Conservation (phyloP, 1,140 invertebrate genomes). For the Diorhabda elongata region DNA sequence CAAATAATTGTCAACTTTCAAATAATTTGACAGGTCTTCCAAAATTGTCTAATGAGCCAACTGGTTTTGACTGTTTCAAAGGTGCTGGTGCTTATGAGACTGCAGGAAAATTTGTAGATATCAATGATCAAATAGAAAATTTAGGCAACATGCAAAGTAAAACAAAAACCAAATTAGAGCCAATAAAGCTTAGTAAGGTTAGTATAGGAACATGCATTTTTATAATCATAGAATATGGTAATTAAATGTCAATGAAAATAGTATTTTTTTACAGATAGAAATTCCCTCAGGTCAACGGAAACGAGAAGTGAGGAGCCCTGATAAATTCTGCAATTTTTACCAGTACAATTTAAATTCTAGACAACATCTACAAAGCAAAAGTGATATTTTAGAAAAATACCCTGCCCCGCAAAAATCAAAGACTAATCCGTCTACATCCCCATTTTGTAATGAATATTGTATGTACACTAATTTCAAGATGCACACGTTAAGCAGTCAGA, state of each 20-base stretch:
- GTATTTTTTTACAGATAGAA: neutral
- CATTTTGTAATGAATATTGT: conserved; percentile 19
- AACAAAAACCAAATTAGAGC: conserved; percentile 8
- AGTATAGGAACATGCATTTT: neutral
- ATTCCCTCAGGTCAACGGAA: neutral
- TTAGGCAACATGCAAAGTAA: conserved; percentile 24
- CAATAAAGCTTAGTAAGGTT: neutral
- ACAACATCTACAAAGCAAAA: neutral
- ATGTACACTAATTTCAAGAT: conserved; percentile 22
- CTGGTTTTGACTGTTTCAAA: conserved; percentile 29
- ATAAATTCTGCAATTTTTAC: neutral
- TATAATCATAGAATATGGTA: neutral
- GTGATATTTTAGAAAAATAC: neutral
- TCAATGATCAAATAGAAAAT: conserved; percentile 26
- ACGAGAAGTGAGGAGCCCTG: neutral
- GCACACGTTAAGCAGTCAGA: conserved; percentile 20
- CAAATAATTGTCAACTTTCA: conserved; percentile 43
- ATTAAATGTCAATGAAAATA: conserved; percentile 2
- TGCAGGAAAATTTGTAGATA: conserved; percentile 30
- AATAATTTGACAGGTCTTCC: conserved; percentile 30
- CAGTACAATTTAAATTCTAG: neutral
- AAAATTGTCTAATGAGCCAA: conserved; percentile 29
- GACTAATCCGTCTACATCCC: neutral
- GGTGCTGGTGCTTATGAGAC: conserved; percentile 27
- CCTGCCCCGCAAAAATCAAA: neutral